phyloP scores from a whole-genome alignment of 1,140 invertebrate genomes.

The Bombyx mori region DNA sequence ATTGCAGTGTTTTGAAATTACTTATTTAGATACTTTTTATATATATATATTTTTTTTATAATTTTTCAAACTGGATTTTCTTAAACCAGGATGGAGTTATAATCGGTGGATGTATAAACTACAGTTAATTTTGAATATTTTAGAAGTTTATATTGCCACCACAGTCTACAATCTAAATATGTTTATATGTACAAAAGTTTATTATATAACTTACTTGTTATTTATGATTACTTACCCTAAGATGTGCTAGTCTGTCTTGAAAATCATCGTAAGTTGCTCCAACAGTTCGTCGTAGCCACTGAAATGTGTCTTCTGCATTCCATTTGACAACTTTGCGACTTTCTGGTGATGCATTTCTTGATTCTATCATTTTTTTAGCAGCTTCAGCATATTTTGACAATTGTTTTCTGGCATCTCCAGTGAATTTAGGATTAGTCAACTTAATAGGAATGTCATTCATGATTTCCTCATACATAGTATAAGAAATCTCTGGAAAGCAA shows the following conservation, averaged over 20 bases:
- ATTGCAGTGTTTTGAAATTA: no score
- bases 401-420: conserved; percentile 96
- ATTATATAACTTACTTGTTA: background rate
- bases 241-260: conserved; percentile 83
- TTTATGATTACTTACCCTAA: conserved; percentile 69
- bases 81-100: no score
- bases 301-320: conserved; percentile 98
- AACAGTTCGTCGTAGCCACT: conserved; percentile 94
- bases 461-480: conserved; percentile 96
- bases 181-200: no score
- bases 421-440: conserved; percentile 93
- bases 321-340: conserved; percentile 97
- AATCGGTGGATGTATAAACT: no score
- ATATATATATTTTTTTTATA: no score
- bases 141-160: no score
- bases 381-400: conserved; percentile 95
- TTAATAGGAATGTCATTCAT: conserved; percentile 99
- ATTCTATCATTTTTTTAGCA: conserved; percentile 97
- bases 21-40: no score
- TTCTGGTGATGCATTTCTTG: conserved; percentile 90
- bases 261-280: conserved; percentile 97
- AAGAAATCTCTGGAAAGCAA: conserved; percentile 93
- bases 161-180: no score
- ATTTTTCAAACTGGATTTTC: background rate
- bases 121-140: no score